Evolutionary conservation across 2,797 vertebrate species (phyloP).

Genomic region (Clarias platycephalus): DNA sequence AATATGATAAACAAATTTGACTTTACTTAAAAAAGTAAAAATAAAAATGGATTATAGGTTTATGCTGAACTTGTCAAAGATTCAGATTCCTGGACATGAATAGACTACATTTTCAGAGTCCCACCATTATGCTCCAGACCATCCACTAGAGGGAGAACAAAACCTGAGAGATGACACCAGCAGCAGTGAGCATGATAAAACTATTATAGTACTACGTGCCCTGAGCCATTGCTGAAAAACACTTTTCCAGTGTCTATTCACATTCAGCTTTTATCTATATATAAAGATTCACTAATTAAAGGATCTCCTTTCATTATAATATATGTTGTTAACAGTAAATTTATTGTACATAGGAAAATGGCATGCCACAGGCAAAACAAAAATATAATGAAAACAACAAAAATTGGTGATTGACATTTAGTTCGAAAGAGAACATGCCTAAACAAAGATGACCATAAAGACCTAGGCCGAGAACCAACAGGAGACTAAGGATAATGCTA

Average conservation of each 20-base stretch:
- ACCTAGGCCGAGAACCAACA: neutral
- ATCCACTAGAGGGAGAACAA: constrained; percentile 1
- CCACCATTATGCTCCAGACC: neutral
- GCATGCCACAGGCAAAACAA: neutral
- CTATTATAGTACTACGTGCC: neutral
- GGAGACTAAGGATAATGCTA: neutral
- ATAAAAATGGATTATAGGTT: neutral
- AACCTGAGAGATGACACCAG: neutral
- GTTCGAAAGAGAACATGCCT: neutral
- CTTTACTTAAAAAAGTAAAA: neutral
- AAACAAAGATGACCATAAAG: neutral
- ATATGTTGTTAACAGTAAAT: neutral
- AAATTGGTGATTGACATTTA: neutral
- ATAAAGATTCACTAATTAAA: neutral
- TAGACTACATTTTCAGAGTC: neutral
- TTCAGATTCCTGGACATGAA: neutral
- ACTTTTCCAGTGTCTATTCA: neutral
- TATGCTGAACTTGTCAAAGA: neutral
- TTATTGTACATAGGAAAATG: neutral
- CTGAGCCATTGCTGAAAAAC: neutral
- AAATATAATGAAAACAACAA: neutral
- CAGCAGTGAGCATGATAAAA: neutral
- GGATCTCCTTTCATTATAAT: neutral
- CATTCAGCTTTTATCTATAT: neutral
- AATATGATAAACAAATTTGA: neutral